phyloP scores from a whole-genome alignment of 2,113 vertebrate genomes.

The Burhinus oedicnemus region DNA sequence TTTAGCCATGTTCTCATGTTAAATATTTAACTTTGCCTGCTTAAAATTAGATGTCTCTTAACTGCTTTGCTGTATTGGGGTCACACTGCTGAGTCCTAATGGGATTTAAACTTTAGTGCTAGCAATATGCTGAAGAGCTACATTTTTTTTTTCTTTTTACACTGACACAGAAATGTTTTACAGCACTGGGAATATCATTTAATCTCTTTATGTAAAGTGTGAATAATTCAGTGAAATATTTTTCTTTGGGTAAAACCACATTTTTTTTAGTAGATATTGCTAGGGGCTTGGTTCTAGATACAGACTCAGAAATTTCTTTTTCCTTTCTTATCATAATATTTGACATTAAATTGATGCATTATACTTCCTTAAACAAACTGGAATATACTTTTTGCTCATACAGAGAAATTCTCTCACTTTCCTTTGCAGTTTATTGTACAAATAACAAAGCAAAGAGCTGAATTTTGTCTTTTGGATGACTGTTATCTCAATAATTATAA shows the following conservation, averaged over 20 bases:
- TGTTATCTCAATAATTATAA: not conserved
- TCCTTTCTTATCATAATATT: not conserved
- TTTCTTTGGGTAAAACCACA: not conserved
- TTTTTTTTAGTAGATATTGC: not conserved
- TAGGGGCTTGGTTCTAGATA: not conserved
- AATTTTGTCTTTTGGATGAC: not conserved
- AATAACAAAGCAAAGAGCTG: not conserved
- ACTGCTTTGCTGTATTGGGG: not conserved
- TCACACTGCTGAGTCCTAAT: not conserved
- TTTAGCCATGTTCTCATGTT: not conserved
- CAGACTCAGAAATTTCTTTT: not conserved
- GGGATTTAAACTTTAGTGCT: not conserved
- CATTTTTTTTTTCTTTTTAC: not conserved
- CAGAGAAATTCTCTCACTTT: not conserved
- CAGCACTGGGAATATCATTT: not conserved
- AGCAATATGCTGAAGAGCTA: not conserved
- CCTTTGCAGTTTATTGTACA: not conserved
- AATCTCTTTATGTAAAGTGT: not conserved
- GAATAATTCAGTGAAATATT: not conserved
- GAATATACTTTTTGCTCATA: not conserved
- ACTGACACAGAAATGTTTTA: not conserved
- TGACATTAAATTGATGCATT: not conserved
- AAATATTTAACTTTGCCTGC: not conserved
- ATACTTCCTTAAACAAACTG: not conserved
- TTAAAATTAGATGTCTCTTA: not conserved